Conservation (phyloP, 1,140 invertebrate species). For the Drosophila ananassae region DNA sequence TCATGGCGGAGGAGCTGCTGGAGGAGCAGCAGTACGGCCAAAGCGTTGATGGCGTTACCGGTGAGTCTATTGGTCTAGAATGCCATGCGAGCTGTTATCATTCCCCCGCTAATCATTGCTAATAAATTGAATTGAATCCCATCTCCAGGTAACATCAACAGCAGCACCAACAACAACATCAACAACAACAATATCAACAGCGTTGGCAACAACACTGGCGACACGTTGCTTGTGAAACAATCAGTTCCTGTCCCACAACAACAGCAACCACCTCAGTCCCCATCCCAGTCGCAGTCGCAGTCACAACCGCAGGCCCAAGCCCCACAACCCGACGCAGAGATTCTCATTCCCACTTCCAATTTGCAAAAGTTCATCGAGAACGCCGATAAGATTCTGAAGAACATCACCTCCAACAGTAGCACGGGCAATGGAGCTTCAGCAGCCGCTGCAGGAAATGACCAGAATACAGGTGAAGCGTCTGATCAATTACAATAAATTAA, state of each 20-base stretch:
- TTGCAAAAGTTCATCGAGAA: conserved; percentile 83
- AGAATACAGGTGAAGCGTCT: conserved; percentile 43
- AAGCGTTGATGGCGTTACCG: conserved; percentile 65
- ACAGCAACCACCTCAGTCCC: conserved; percentile 25
- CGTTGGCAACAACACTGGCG: conserved; percentile 51
- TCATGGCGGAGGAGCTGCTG: conserved; percentile 54
- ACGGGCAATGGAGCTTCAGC: conserved; percentile 27
- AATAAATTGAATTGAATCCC: conserved; percentile 6
- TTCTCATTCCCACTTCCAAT: conserved; percentile 81
- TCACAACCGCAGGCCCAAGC: conserved; percentile 50
- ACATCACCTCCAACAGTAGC: conserved; percentile 70
- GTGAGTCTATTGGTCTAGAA: too few species aligned
- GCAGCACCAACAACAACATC: conserved; percentile 33
- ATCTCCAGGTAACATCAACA: conserved; percentile 71
- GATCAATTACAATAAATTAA: neutral
- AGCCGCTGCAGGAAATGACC: conserved; percentile 45
- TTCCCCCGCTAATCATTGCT: conserved; percentile 27
- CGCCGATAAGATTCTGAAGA: conserved; percentile 83
- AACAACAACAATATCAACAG: conserved; percentile 38
- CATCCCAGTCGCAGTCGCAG: conserved; percentile 29
- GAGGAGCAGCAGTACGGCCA: conserved; percentile 77
- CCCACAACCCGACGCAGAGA: conserved; percentile 57
- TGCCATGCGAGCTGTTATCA: too few species aligned
- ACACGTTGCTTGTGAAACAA: conserved; percentile 49
- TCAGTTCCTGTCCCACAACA: conserved; percentile 33